Percentiles rank a stretch among this genome's conserved stretches.
Conservation (phyloP, 2,797 vertebrate genomes). For the Cryptoblepharus egeriae region DNA sequence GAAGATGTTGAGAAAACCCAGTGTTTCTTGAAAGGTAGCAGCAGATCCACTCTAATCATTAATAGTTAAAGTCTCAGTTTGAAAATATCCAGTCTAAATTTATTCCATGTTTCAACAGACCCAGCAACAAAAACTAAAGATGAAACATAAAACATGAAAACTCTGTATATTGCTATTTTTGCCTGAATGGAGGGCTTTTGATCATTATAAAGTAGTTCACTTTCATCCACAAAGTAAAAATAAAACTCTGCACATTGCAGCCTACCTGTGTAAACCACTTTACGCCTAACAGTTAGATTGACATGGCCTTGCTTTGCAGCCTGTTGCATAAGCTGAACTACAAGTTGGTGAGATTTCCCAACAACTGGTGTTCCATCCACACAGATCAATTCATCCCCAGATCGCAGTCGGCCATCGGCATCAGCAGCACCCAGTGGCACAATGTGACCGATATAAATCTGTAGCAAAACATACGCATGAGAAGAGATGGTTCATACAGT, state of each 20-base stretch:
- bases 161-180: conserved; percentile 15
- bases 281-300: conserved; percentile 96
- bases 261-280: conserved; percentile 91
- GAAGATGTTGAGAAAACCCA: background rate
- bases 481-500: background rate
- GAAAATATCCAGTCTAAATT: conserved; percentile 1
- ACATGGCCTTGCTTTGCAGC: conserved; percentile 98
- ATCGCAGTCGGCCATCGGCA: conserved; percentile 93
- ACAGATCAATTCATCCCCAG: conserved; percentile 95
- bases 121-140: background rate
- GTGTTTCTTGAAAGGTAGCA: background rate
- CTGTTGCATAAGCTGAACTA: conserved; percentile 99
- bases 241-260: conserved; percentile 31
- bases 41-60: background rate
- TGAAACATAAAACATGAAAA: conserved; percentile 22
- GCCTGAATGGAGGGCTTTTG: conserved; percentile 12
- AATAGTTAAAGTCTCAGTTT: background rate
- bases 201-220: conserved; percentile 35
- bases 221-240: conserved; percentile 39
- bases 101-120: conserved; percentile 9
- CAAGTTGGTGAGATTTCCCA: conserved; percentile 97
- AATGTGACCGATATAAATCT: conserved; percentile 99
- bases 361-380: conserved; percentile 97
- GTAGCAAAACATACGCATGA: conserved; percentile 15
- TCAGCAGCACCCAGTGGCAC: conserved; percentile 97